phyloP scores from a whole-genome alignment of 2,888 invertebrate genomes.

The Nymphalis polychloros region DNA sequence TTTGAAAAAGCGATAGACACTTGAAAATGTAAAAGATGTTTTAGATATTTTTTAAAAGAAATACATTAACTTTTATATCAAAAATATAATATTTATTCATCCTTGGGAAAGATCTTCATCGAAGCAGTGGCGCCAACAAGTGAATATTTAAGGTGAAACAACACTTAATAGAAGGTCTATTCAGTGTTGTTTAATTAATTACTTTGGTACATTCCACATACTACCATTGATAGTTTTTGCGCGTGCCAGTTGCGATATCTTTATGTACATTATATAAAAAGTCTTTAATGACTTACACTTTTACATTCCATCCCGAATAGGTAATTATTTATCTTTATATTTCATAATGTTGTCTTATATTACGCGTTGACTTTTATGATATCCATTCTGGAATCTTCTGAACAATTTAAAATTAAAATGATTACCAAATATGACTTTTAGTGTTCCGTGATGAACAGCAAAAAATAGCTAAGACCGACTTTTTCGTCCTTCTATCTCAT shows the following conservation, averaged over 20 bases:
- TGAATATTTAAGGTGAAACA: slow-evolving; percentile 58
- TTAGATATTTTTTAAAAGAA: too few relatives aligned
- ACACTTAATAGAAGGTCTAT: slow-evolving; percentile 67
- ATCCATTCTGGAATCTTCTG: too few relatives aligned
- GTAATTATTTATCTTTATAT: slow-evolving; percentile 32
- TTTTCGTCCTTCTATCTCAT: too few relatives aligned
- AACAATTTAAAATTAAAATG: too few relatives aligned
- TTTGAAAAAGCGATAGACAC: too few relatives aligned
- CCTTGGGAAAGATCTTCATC: slow-evolving; percentile 28
- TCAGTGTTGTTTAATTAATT: slow-evolving; percentile 75
- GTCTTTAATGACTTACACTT: slow-evolving; percentile 47
- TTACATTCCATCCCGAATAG: slow-evolving; percentile 46
- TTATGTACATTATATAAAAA: slow-evolving; percentile 45
- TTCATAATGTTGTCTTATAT: slow-evolving; percentile 37
- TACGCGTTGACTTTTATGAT: not conserved
- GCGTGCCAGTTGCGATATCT: slow-evolving; percentile 38
- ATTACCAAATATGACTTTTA: too few relatives aligned
- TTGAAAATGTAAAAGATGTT: too few relatives aligned
- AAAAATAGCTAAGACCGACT: too few relatives aligned
- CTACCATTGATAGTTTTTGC: slow-evolving; percentile 52
- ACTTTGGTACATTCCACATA: slow-evolving; percentile 56
- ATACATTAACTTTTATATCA: not conserved
- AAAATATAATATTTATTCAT: slow-evolving; percentile 5
- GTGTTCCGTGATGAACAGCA: too few relatives aligned
- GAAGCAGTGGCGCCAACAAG: slow-evolving; percentile 35